Percentiles rank a stretch among this genome's conserved stretches.
Conservation (phyloP, 2,888 invertebrate genomes). For the Alloplasta piceator region DNA sequence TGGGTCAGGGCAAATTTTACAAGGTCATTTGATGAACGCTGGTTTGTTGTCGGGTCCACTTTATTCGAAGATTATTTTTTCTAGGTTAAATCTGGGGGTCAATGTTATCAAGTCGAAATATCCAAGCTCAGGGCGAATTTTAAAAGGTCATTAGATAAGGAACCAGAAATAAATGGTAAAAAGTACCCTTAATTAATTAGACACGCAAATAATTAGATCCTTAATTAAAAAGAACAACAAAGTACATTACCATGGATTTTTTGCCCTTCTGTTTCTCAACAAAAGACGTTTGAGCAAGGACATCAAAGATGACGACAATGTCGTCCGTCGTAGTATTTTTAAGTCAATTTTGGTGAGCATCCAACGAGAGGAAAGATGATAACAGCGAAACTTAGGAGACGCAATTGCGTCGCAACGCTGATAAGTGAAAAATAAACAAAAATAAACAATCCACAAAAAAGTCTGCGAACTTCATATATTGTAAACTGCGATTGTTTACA, state of each 20-base stretch:
- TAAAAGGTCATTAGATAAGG: too few species aligned
- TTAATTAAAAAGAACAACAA: too few species aligned
- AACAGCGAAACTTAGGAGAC: neutral
- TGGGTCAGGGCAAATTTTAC: too few species aligned
- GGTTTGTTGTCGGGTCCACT: too few species aligned
- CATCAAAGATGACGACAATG: slow-evolving; percentile 13
- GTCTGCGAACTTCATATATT: neutral
- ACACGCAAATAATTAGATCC: too few species aligned
- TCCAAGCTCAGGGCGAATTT: neutral
- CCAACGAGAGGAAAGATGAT: slow-evolving; percentile 26
- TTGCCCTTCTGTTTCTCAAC: neutral
- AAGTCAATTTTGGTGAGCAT: slow-evolving; percentile 37
- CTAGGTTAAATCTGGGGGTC: too few species aligned
- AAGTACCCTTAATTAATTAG: too few species aligned
- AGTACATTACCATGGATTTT: neutral
- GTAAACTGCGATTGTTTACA: neutral
- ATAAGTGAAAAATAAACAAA: neutral
- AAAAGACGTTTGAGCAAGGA: slow-evolving; percentile 10
- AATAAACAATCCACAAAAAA: neutral
- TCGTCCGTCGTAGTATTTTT: slow-evolving; percentile 49
- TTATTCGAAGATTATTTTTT: too few species aligned
- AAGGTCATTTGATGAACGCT: too few species aligned
- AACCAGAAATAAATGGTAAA: too few species aligned
- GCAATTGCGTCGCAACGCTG: neutral
- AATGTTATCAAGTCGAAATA: too few species aligned